Evolutionary conservation across 2,888 invertebrate species (phyloP), one percentile per base, ranked within the genome.

Genomic region (Cerastis leucographa): DNA sequence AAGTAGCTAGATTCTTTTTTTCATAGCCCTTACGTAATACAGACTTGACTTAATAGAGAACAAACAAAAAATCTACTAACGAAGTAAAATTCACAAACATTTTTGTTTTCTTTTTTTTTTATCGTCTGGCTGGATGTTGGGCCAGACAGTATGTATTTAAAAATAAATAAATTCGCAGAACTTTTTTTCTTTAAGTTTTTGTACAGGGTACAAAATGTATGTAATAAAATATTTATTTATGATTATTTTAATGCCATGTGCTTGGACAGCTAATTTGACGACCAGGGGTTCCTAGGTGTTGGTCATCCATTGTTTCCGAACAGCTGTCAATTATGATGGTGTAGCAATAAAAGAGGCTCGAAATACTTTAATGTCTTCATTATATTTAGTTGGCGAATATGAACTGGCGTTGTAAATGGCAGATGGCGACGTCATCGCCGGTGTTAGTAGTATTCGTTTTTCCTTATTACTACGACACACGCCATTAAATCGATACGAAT

Each of bases 321-420:
- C 86, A 86, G 74, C 85, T 86, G 87, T 74, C 74, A 74, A 75
- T 72, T 73, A 71, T 74, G 40, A 62, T 56, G 22, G 56, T 62
- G 49, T 35, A 40, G 25, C 61, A 49, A 51, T 75, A 81, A 68
- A 74, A 76, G 19, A 35, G 61, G 54, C 74, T 71, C 71, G 75
- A 76, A 72, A 71, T 81, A 72, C 65, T 85, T 74, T 76, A 65
- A 72, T 71, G 71, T 80, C 78, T 78, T 76, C 46, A 77, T 75
- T 71, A 65, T 80, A 64, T 64, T 71, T 64, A 49, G 61, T 76
- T 75, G 44, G 51, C 29, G 44, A 71, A 73, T 61, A 54, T 65
- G 51, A 51, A 46, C 67, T 74, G 59, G 69, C 61, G 72, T 75
- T 22, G 65, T 76, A 44, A 77, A 66, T 59, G 62, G 76, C 87